These are phyloP conservation scores for Bubo bubo DNA, from an alignment of 2,113 vertebrate genomes.

Conservation along the genomic window DNA sequence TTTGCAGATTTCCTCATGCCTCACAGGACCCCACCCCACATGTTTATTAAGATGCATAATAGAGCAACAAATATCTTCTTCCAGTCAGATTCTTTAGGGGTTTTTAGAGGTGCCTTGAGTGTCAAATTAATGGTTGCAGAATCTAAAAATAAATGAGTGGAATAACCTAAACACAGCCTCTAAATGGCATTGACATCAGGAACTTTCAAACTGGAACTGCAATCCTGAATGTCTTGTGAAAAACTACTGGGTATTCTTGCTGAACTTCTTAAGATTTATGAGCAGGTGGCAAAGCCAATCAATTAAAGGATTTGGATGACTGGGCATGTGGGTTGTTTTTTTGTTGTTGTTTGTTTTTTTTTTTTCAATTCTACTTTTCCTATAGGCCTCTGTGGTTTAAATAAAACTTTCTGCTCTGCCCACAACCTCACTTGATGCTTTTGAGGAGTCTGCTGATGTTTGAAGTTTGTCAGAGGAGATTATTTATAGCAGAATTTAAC, in stretches of 20 bases:
- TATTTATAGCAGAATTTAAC: background rate
- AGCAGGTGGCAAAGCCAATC: background rate
- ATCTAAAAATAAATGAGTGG: background rate
- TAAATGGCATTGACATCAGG: background rate
- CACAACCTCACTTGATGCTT: background rate
- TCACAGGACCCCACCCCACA: rapidly evolving
- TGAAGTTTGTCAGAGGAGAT: background rate
- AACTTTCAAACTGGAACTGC: background rate
- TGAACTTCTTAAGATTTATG: background rate
- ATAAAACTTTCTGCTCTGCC: background rate
- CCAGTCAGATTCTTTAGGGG: background rate
- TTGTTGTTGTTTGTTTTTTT: background rate
- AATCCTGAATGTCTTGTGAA: background rate
- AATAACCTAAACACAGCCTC: background rate
- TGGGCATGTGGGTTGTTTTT: background rate
- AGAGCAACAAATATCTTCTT: background rate
- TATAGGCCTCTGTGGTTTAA: background rate
- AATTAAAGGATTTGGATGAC: background rate
- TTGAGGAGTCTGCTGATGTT: background rate
- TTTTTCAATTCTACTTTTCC: background rate
- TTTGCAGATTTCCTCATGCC: background rate
- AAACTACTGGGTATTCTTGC: background rate
- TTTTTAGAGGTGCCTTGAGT: background rate
- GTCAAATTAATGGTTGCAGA: background rate
- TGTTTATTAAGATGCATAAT: background rate